Percentiles rank a stretch among this genome's conserved stretches.
Conservation (phyloP, 2,888 invertebrate genomes). For the Drosophila lutescens region DNA sequence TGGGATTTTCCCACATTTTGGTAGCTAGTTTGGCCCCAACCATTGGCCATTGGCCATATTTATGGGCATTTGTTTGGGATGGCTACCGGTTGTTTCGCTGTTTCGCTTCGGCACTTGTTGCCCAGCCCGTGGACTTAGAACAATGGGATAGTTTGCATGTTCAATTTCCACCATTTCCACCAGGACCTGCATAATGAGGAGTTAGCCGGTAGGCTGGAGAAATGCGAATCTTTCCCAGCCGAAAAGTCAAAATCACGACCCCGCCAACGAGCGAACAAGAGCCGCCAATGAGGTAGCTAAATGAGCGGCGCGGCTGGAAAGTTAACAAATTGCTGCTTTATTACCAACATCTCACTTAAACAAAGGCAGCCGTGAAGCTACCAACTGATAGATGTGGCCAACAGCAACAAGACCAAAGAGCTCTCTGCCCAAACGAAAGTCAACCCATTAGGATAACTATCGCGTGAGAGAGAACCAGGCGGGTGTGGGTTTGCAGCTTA, state of each 20-base stretch:
- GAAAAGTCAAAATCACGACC: conserved; percentile 19
- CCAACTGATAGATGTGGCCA: conserved; percentile 76
- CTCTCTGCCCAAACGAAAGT: conserved; percentile 68
- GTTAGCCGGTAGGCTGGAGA: conserved; percentile 9
- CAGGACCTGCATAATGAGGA: conserved; percentile 68
- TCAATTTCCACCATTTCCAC: conserved; percentile 48
- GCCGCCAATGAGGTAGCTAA: conserved; percentile 80
- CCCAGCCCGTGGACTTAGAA: conserved; percentile 58
- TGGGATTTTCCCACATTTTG: conserved; percentile 71
- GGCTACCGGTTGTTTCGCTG: conserved; percentile 58
- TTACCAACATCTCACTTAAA: conserved; percentile 80
- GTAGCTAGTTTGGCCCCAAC: conserved; percentile 41
- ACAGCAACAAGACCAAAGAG: background rate
- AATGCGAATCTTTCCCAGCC: conserved; percentile 41
- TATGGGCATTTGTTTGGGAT: conserved; percentile 70
- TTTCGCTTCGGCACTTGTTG: conserved; percentile 43
- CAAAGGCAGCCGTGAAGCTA: conserved; percentile 25
- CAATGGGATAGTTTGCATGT: conserved; percentile 78
- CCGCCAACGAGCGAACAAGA: conserved; percentile 69
- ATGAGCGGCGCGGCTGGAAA: conserved; percentile 65
- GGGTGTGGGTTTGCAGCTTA: conserved; percentile 20
- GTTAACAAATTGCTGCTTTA: conserved; percentile 79
- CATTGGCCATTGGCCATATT: conserved; percentile 47
- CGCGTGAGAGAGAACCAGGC: conserved; percentile 68
- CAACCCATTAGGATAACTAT: conserved; percentile 80